These are phyloP conservation scores for Pterostichus niger DNA, from an alignment of 2,888 invertebrate species.

Conservation along the genomic window DNA sequence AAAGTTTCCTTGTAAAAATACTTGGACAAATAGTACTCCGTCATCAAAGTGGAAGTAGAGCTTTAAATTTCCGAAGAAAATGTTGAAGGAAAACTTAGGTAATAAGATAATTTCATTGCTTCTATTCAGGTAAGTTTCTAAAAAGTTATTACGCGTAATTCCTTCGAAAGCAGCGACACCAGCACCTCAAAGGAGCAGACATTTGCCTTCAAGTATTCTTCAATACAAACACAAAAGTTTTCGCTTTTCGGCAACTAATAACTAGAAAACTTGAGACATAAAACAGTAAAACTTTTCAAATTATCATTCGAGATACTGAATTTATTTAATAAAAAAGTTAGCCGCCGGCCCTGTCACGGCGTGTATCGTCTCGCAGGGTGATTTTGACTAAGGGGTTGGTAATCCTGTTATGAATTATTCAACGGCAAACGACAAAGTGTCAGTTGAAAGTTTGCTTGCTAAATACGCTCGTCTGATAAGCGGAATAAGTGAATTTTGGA, in stretches of 20 bases:
- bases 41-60: too few relatives aligned
- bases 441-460: background rate
- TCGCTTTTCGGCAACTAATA: constrained; percentile 59
- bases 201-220: constrained; percentile 32
- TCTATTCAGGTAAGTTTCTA: constrained; percentile 56
- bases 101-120: constrained; percentile 62
- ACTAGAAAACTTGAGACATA: constrained; percentile 61
- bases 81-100: constrained; percentile 36
- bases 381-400: constrained; percentile 16
- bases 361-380: constrained; percentile 14
- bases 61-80: constrained; percentile 12
- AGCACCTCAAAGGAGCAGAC: background rate
- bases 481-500: background rate
- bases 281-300: constrained; percentile 63
- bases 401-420: constrained; percentile 51
- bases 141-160: constrained; percentile 53
- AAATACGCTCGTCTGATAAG: background rate
- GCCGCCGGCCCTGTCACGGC: constrained; percentile 5
- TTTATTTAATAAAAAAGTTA: constrained; percentile 65
- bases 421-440: constrained; percentile 13
- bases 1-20: background rate
- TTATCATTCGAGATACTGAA: constrained; percentile 61
- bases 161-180: background rate
- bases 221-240: constrained; percentile 45
- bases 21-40: background rate